A percentile compares a stretch with the other conserved stretches of the same genome.
These are phyloP conservation scores for Pegoplata infirma DNA, from an alignment of 2,888 invertebrate species.

Conservation along the genomic window DNA sequence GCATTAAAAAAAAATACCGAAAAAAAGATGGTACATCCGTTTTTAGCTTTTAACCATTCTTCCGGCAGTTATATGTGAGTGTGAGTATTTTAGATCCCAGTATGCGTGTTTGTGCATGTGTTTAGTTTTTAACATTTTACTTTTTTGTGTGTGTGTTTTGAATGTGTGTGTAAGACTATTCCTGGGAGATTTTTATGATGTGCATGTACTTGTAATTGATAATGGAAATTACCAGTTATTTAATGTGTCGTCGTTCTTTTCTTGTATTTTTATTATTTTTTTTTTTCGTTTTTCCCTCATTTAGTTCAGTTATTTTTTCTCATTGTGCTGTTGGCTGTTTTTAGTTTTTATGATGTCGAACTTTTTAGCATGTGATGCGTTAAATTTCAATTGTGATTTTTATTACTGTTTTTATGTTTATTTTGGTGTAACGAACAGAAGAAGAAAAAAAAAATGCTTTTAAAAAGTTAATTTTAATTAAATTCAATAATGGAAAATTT, in stretches of 20 bases:
- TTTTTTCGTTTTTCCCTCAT: not conserved
- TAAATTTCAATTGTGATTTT: slow-evolving; percentile 1
- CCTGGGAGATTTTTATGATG: slow-evolving; percentile 15
- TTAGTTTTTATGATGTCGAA: not conserved
- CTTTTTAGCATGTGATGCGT: not conserved
- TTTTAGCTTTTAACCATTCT: slow-evolving; percentile 39
- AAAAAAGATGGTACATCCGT: slow-evolving; percentile 14
- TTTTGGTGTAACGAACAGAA: not conserved
- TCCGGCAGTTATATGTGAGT: slow-evolving; percentile 18
- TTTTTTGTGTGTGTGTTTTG: not conserved
- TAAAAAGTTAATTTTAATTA: not conserved
- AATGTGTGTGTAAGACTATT: not conserved
- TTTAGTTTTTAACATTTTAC: not conserved
- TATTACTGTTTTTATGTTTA: not conserved
- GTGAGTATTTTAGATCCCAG: too few relatives aligned
- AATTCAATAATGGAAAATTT: not conserved
- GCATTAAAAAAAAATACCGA: not conserved
- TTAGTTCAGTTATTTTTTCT: not conserved
- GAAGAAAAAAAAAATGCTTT: not conserved
- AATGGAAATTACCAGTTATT: slow-evolving; percentile 61
- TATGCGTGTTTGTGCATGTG: not conserved
- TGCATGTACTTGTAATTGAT: slow-evolving; percentile 61
- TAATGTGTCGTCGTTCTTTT: slow-evolving; percentile 23
- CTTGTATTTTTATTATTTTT: too few relatives aligned
- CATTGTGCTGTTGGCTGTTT: not conserved